phyloP scores from a whole-genome alignment of 1,140 invertebrate genomes.

The Magallana gigas region DNA sequence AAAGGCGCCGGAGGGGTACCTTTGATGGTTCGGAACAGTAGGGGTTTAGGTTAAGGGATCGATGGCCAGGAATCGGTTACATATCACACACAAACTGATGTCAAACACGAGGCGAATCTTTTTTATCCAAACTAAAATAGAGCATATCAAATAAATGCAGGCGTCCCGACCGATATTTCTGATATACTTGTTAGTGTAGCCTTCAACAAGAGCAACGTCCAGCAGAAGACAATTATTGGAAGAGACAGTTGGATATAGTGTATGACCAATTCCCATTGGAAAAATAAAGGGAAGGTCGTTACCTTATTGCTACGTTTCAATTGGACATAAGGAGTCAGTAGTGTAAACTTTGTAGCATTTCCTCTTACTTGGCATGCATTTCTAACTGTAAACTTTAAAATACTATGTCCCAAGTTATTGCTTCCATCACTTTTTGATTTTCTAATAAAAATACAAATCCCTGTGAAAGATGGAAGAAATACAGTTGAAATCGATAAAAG shows the following conservation, averaged over 20 bases:
- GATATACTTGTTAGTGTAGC: neutral
- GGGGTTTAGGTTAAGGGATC: neutral
- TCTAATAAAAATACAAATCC: no score
- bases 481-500: no score
- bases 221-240: neutral
- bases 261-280: neutral
- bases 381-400: no score
- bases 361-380: no score
- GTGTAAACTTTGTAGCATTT: no score
- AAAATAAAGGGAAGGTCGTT: neutral
- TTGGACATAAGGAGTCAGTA: no score
- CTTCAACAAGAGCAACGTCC: neutral
- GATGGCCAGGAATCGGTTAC: neutral
- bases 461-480: no score
- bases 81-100: constrained; percentile 13
- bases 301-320: neutral
- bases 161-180: neutral
- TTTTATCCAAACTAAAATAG: constrained; percentile 14
- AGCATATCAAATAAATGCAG: constrained; percentile 31
- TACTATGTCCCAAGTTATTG: no score
- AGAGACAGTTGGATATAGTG: neutral
- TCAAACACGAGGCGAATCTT: neutral
- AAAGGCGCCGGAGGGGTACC: neutral
- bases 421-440: no score
- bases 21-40: neutral